phyloP scores from a whole-genome alignment of 64 coral and sea anemone genomes.

The Porites australiensis region DNA sequence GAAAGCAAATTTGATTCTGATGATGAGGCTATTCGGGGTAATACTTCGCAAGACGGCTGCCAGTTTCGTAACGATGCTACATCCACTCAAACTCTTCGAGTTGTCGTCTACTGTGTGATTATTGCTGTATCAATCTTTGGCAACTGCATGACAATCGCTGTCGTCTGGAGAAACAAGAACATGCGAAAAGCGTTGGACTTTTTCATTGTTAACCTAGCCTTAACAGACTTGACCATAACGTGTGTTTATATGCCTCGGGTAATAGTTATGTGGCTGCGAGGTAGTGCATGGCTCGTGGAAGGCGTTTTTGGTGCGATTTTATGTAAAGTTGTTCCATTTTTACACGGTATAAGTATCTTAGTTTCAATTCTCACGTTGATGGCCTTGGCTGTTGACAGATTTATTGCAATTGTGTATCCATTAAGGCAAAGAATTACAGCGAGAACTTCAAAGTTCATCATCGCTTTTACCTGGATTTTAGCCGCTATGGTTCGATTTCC shows the following conservation, averaged over 20 bases:
- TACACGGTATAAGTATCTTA: conserved; percentile 35
- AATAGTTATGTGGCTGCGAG: conserved; percentile 36
- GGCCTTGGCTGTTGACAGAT: conserved; percentile 17
- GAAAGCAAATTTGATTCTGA: not conserved
- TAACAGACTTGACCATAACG: conserved; percentile 49
- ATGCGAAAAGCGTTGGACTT: conserved; percentile 52
- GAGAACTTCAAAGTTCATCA: conserved; percentile 19
- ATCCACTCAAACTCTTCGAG: not conserved
- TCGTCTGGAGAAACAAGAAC: conserved; percentile 1
- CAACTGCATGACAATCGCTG: conserved; percentile 38
- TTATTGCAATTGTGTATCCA: conserved; percentile 34
- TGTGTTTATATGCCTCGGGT: conserved; percentile 54
- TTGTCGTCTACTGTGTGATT: conserved; percentile 38
- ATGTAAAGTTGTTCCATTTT: conserved; percentile 51
- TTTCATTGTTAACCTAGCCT: conserved; percentile 53
- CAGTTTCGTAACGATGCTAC: not conserved
- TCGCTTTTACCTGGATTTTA: conserved; percentile 34
- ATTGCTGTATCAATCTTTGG: conserved; percentile 32
- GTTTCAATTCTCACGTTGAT: conserved; percentile 52
- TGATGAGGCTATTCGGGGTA: not conserved
- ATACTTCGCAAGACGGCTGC: not conserved
- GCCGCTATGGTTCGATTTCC: conserved; percentile 41
- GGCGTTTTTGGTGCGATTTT: conserved; percentile 28
- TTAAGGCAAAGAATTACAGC: conserved; percentile 21
- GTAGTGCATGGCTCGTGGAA: conserved; percentile 21